Evolutionary conservation across 2,113 vertebrate genomes (phyloP), one percentile per base, ranked within the genome.

Genomic region (Campylomormyrus numenius): DNA sequence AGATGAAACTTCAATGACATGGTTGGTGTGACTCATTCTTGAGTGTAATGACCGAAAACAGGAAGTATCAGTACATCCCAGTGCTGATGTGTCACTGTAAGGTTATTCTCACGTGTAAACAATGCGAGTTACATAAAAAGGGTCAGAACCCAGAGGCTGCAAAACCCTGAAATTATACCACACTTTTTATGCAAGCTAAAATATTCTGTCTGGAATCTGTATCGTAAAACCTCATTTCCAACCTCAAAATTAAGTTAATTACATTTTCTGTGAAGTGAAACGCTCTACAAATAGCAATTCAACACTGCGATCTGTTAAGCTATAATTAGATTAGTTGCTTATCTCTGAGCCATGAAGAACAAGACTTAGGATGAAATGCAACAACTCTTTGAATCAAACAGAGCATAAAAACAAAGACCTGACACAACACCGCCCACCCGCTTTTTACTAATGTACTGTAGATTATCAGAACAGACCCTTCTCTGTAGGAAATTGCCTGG

Each of bases 381-480:
- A 80, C 35, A 80, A 19, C 35, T 89, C 13, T 31, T 50, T 50
- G 15, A 89, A 77, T 80, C 62, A 80, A 89, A 89, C 27, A 39
- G 45, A 24, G 27, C 11, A 89, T 35, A 80, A 80, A 77, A 19
- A 89, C n/a, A 77, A 80, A 49, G 62, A 24, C 31, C 27, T 89
- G 66, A 91, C 27, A 74, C 66, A 90, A 85, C 88, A 84, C 88
- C 74, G 11, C 86, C 85, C 91, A 90, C 89, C 19, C 87, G 91
- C 93, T 91, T 93, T 90, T 94, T 90, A 90, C 91, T 92, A 94
- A 94, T 92, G 91, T 62, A 91, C 74, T n/a, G 42, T 91, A 92
- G 66, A 92, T 92, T 93, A 92, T 90, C 89, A 92, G 90, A 87
- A 92, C 89, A 91, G 58, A 93, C 89, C n/a, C 39, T 19, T 77